Percentiles rank a stretch among this genome's conserved stretches.
Conservation (phyloP, 2,113 vertebrate genomes). For the Oncorhynchus kisutch region DNA sequence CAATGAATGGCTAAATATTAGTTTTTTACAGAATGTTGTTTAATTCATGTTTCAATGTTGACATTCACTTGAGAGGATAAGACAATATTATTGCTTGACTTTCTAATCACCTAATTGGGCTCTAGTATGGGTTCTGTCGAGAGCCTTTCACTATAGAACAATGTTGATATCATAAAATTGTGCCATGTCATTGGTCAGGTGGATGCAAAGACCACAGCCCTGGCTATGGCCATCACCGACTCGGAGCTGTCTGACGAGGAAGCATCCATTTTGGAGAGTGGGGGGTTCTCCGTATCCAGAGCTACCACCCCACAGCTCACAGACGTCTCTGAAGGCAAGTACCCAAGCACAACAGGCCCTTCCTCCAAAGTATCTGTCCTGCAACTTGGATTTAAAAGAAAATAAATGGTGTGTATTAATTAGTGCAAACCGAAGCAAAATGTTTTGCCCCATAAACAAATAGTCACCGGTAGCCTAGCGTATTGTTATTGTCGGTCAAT, state of each 20-base stretch:
- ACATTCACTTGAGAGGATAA: background rate
- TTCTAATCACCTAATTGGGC: background rate
- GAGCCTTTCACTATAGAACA: background rate
- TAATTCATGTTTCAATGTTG: background rate
- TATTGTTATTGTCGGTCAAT: too few species aligned
- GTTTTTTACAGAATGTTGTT: too few species aligned
- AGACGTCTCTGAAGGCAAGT: slow-evolving; percentile 89
- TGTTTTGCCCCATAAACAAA: too few species aligned
- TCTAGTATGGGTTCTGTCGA: background rate
- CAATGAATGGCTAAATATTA: too few species aligned
- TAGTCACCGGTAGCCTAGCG: too few species aligned
- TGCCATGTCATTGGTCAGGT: slow-evolving; percentile 59
- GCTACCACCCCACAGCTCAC: slow-evolving; percentile 95
- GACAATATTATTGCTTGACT: background rate
- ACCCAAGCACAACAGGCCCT: background rate
- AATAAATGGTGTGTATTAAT: too few species aligned
- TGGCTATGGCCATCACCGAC: slow-evolving; percentile 97
- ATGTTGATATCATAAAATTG: background rate
- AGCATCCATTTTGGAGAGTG: slow-evolving; percentile 95
- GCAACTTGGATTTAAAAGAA: too few species aligned
- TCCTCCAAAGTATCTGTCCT: too few species aligned
- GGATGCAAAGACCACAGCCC: slow-evolving; percentile 87
- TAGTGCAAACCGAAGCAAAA: too few species aligned
- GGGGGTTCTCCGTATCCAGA: slow-evolving; percentile 95
- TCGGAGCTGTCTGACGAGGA: slow-evolving; percentile 97